Base-by-base conservation (phyloP, 2,113 vertebrate species). In the Calyptomena viridis region DNA sequence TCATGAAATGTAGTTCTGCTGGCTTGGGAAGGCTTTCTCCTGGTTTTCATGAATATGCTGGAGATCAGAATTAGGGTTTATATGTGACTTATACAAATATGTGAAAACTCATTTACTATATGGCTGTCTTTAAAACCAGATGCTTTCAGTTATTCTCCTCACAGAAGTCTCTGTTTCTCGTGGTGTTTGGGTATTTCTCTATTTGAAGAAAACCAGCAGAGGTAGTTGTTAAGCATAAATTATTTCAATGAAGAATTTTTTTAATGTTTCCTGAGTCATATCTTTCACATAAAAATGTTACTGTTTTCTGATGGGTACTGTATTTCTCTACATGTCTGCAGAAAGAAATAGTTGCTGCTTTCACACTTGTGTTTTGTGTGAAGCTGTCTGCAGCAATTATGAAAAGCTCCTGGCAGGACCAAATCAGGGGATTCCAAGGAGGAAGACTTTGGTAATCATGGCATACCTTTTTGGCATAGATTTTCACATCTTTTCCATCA, bases 381-480 rank as follows among this genome's bases (percentile, higher is more conserved):
- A 90, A 88, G 50, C 16, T 75, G 44, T 59, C n/a, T 63, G 71
- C 39, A 74, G 33, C 69, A 91, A 46, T 66, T 83, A 79, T 10
- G 31, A 79, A 58, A 44, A 75, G 28, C 14, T 76, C 27, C 25
- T 83, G 93, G 79, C 71, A 63, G 40, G 66, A 53, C 55, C n/a
- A 40, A 55, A 55, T 68, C 30, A 40, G 84, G 86, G 67, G 47
- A 75, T 47, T 91, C 66, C 66, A 69, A 64, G 83, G 60, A 93
- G 91, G 84, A 96, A 95, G 89, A 82, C 53, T 87, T 87, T 92
- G 85, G 77, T 89, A 85, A 77, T 82, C 18, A 5, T 83, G 86
- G 89, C 84, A 27, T 67, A 91, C 21, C 37, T 95, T 92, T 87
- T 64, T 94, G 85, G 80, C 71, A 16, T 28, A 82, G 37, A 68